Conservation (phyloP, 2,113 vertebrate genomes). For the Riparia riparia region DNA sequence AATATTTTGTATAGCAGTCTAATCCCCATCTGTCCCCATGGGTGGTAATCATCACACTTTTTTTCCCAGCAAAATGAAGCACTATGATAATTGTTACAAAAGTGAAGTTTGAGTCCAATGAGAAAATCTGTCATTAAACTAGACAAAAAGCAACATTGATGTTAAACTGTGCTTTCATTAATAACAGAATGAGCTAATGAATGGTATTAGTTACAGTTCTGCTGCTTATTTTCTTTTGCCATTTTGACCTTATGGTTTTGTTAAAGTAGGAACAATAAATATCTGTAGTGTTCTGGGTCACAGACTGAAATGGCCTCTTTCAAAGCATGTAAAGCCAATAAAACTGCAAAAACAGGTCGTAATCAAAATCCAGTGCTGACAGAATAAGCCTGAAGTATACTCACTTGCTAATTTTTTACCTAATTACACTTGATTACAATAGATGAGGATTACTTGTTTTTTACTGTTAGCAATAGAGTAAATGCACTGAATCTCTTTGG, state of each 20-base stretch:
- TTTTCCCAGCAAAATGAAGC: not conserved
- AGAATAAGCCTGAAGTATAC: not conserved
- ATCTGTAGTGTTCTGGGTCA: not conserved
- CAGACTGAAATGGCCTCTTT: not conserved
- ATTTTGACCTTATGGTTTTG: not conserved
- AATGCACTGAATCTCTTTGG: not conserved
- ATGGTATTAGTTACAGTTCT: not conserved
- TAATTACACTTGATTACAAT: not conserved
- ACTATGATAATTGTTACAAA: not conserved
- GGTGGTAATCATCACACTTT: not conserved
- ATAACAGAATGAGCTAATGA: not conserved
- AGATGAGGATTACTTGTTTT: not conserved
- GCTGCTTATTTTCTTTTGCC: not conserved
- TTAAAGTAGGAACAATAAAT: not conserved
- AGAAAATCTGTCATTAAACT: not conserved
- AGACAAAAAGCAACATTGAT: not conserved
- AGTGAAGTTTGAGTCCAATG: not conserved
- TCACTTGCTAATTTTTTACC: not conserved
- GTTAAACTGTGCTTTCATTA: not conserved
- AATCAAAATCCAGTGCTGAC: not conserved
- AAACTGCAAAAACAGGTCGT: not conserved
- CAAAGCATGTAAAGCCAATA: not conserved
- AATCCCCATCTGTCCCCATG: not conserved
- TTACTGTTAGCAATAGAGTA: not conserved
- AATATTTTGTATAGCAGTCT: not conserved